Evolutionary conservation across 2,113 vertebrate species (phyloP).

Genomic region (Aythya baeri): DNA sequence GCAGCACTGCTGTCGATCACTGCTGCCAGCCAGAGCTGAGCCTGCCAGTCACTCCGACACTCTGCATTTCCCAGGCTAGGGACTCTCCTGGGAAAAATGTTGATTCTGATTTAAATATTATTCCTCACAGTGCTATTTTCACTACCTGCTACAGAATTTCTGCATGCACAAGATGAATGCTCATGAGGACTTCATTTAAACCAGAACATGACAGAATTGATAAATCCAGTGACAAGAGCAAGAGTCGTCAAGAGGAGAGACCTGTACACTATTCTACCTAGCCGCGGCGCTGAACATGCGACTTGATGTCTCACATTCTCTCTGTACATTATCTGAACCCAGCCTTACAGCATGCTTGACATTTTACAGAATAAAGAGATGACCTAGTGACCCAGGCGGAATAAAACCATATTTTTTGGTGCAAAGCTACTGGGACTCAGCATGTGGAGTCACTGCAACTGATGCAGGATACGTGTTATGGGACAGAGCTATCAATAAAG

Average conservation of each 20-base stretch:
- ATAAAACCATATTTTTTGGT: background rate
- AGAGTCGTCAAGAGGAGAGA: background rate
- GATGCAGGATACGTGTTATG: background rate
- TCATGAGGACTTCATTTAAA: background rate
- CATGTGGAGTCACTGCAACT: background rate
- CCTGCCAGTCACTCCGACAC: background rate
- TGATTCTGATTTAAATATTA: background rate
- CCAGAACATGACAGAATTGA: background rate
- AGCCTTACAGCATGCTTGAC: background rate
- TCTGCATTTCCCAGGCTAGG: background rate
- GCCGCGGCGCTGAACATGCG: fast-evolving
- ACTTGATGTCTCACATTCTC: background rate
- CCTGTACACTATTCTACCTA: background rate
- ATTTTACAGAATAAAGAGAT: background rate
- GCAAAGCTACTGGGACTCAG: background rate
- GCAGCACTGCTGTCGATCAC: background rate
- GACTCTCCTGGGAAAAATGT: background rate
- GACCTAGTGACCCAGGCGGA: background rate
- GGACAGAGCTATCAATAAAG: background rate
- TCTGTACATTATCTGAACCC: background rate
- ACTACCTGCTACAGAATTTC: background rate
- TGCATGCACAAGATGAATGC: background rate
- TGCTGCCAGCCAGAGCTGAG: background rate
- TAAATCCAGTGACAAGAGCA: background rate
- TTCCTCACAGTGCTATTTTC: background rate